Evolutionary conservation across 2,113 vertebrate genomes (phyloP).

Genomic region (Paramormyrops kingsleyae): DNA sequence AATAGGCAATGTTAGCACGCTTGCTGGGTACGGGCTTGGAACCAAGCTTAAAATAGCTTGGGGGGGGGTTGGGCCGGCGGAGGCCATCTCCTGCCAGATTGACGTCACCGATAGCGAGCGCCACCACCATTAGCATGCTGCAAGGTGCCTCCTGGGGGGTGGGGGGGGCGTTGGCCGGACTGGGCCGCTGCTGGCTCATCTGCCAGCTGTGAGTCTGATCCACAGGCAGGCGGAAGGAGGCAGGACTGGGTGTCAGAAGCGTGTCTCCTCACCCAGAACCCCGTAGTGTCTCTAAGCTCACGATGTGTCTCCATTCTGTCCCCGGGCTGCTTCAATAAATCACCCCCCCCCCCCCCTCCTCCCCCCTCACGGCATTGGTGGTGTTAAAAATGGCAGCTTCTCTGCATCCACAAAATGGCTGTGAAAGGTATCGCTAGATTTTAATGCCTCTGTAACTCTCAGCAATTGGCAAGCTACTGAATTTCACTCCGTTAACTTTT

Average conservation of each 20-base stretch:
- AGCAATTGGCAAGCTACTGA: neutral
- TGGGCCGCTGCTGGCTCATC: neutral
- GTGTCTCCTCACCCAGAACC: neutral
- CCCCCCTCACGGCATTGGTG: neutral
- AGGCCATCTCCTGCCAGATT: slow-evolving; percentile 25
- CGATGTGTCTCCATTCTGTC: neutral
- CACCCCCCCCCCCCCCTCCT: neutral
- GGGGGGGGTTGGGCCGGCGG: neutral
- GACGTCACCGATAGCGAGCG: slow-evolving; percentile 37
- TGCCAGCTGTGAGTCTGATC: neutral
- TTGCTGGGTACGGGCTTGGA: neutral
- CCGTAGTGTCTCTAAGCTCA: neutral
- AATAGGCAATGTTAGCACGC: neutral
- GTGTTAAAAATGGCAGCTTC: neutral
- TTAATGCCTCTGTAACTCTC: neutral
- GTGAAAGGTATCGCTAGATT: neutral
- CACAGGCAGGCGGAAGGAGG: neutral
- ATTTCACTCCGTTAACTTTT: neutral
- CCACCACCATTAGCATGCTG: slow-evolving; percentile 10
- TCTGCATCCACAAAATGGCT: neutral
- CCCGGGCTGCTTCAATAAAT: neutral
- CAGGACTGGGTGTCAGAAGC: neutral
- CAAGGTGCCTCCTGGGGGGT: neutral
- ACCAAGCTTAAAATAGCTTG: slow-evolving; percentile 33
- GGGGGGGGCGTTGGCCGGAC: neutral